Percentiles rank a stretch among this genome's conserved stretches.
phyloP scores from a whole-genome alignment of 2,888 invertebrate genomes.

The Melanargia galathea region DNA sequence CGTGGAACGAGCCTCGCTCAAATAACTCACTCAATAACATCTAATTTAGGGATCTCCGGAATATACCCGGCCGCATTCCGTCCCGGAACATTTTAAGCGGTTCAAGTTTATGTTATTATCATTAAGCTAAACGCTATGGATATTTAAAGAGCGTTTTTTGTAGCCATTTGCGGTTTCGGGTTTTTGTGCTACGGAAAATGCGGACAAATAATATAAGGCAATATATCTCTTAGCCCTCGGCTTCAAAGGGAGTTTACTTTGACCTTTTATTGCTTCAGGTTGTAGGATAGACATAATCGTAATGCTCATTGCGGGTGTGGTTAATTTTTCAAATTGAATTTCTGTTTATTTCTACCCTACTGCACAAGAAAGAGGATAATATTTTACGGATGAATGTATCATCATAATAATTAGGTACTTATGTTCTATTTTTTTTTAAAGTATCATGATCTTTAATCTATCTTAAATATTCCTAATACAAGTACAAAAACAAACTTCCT shows the following conservation, averaged over 20 bases:
- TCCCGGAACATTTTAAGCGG: constrained; percentile 52
- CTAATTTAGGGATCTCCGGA: constrained; percentile 61
- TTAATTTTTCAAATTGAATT: not conserved
- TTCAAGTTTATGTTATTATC: constrained; percentile 69
- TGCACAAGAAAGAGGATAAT: too few relatives aligned
- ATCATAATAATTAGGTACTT: too few relatives aligned
- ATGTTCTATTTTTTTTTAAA: too few relatives aligned
- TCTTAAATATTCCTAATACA: too few relatives aligned
- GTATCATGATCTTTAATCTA: too few relatives aligned
- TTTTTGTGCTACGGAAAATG: constrained; percentile 23
- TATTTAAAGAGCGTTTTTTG: constrained; percentile 49
- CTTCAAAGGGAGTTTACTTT: constrained; percentile 19
- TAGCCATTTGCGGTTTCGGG: constrained; percentile 40
- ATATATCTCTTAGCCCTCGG: constrained; percentile 18
- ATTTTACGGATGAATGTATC: too few relatives aligned
- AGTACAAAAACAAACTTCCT: too few relatives aligned
- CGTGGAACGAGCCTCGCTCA: constrained; percentile 65
- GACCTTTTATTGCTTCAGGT: constrained; percentile 18
- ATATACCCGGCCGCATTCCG: constrained; percentile 49
- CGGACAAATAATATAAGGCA: constrained; percentile 21
- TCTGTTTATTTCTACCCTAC: not conserved
- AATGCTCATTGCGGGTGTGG: not conserved
- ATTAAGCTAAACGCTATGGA: constrained; percentile 67
- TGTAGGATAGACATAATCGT: not conserved
- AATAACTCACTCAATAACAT: constrained; percentile 80